phyloP scores from a whole-genome alignment of 2,888 invertebrate genomes.

The Limenitis arthemis region DNA sequence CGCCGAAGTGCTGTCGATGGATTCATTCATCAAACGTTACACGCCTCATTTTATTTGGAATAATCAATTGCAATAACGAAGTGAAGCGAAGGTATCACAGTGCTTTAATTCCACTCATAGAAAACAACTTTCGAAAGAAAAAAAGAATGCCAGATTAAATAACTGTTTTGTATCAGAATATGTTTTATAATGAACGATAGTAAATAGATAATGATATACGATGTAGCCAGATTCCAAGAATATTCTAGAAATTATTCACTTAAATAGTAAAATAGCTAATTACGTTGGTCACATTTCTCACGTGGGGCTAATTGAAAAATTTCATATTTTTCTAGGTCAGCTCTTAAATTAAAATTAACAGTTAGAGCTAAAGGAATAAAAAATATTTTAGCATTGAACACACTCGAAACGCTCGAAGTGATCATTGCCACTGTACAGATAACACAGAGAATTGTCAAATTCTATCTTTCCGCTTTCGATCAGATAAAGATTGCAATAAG shows the following conservation, averaged over 20 bases:
- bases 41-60: background rate
- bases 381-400: constrained; percentile 5
- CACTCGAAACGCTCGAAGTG: constrained; percentile 1
- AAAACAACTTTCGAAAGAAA: too few relatives aligned
- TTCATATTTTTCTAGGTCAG: constrained; percentile 16
- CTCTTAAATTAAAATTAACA: constrained; percentile 15
- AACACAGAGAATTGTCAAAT: too few relatives aligned
- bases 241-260: background rate
- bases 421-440: background rate
- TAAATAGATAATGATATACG: too few relatives aligned
- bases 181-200: too few relatives aligned
- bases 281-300: constrained; percentile 11
- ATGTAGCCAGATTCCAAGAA: too few relatives aligned
- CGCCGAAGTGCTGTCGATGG: background rate
- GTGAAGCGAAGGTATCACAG: too few relatives aligned
- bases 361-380: constrained; percentile 14
- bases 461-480: too few relatives aligned
- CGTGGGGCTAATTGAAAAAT: constrained; percentile 12
- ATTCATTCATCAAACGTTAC: background rate
- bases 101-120: too few relatives aligned
- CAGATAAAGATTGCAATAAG: background rate
- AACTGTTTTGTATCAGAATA: too few relatives aligned
- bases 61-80: background rate
- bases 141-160: too few relatives aligned
- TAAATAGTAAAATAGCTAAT: constrained; percentile 2